Base-by-base conservation (phyloP, 1,140 invertebrate species). In the Portunus trituberculatus region DNA sequence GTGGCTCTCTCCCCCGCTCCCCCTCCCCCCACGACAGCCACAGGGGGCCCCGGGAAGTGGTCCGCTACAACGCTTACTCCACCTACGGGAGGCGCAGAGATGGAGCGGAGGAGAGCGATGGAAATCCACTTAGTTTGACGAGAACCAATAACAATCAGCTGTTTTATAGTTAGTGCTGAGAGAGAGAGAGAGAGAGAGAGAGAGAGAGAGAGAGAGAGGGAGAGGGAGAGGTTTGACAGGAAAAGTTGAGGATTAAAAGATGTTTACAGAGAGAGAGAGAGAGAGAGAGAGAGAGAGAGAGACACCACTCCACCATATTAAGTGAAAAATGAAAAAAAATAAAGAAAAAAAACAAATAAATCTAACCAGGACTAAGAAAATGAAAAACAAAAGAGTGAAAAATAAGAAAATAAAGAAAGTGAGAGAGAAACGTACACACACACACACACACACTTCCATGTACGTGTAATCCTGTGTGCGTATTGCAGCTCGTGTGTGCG, bases 121-220 rank as follows among this genome's bases (percentile, higher is more conserved):
- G 97, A 93, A 96, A 97, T 59, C 97, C 97, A 0, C 97, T 97
- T 86, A 97, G 97, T 95, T 96, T 97, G 32, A 97, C 97, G 67
- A 96, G 97, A 84, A 96, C 96, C 45, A 96, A 97, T 96, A 97
- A 97, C 94, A 97, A 97, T 96, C 97, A 97, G 96, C 97, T 97
- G 95, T 98, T 98, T 96, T 98, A 98, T 95, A 97, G 97, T 97
- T 98, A 96, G 52, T 59, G 52, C 10, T 4, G 52, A 20, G 52
- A 59, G 52, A 20, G 52, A 14, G 52, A 31, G 86, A 32, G 31
- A 89, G 31, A 45, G 4, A 89, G 32, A 46, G 32, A 46, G 87
- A 45, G 87, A 45, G 29, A 89, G 32, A 45, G 32, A 89, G 48
- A 14, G 31, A 52, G 39, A 52, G 39, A 89, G 25, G 16, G 12